Evolutionary conservation across 2,797 vertebrate genomes (phyloP), one percentile per base, ranked within the genome.

Genomic region (Macroramphosus scolopax): DNA sequence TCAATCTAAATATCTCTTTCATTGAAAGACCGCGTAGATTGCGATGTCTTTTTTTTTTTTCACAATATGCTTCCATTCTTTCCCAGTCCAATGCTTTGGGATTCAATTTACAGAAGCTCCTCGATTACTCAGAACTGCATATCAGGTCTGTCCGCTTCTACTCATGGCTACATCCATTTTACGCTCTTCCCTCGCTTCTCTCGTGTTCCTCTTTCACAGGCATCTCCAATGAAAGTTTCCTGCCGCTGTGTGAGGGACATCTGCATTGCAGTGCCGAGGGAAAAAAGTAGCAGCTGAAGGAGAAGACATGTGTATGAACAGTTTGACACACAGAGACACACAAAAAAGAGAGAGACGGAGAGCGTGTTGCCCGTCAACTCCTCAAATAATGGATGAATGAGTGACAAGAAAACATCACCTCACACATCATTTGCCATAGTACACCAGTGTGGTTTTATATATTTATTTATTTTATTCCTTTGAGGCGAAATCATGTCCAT

Each of bases 261-360:
- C 88, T 90, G 87, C 89, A 91, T 82, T 91, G 90, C 88, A 87
- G 90, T 85, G 77, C 82, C 37, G 25, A 69, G 51, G 41, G 49
- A 48, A 75, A 48, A 75, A 74, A 64, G 69, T 56, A 31, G 49
- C 14, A 33, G 29, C 66, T 57, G 49, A 18, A 66, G 51, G 34
- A 66, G 58, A 59, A 20, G 56, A 36, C 43, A 68, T 50, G 43
- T 63, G 41, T 37, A 22, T 48, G 62, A 67, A 67, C 22, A 58
- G 61, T 61, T 11, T 13, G 31, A 67, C 35, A 59, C 35, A 59
- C 24, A 17, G 48, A 36, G 32, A 47, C 18, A 38, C 43, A 49
- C 46, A 61, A 30, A 25, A 38, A 6, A 46, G 31, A 40, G 20
- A 6, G 26, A 42, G n/a, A 33, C 66, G 20, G 34, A 40, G 34